A percentile compares a stretch with the other conserved stretches of the same genome.
These are phyloP conservation scores for Poecilobothrus nobilitatus DNA, from an alignment of 2,888 invertebrate species.

Conservation along the genomic window DNA sequence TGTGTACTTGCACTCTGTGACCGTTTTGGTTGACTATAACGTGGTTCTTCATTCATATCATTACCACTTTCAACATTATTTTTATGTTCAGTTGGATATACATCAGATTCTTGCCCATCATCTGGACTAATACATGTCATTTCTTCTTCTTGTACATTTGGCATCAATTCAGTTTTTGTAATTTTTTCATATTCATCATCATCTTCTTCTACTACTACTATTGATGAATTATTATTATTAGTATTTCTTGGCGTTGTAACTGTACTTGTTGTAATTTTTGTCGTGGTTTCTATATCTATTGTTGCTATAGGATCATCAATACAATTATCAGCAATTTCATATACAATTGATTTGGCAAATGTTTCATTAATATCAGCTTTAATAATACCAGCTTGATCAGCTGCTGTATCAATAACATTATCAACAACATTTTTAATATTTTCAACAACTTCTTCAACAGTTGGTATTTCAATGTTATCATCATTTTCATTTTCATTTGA, in stretches of 20 bases:
- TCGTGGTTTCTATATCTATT: constrained; percentile 22
- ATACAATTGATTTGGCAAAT: constrained; percentile 23
- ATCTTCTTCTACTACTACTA: neutral
- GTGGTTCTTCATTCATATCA: constrained; percentile 20
- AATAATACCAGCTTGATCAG: constrained; percentile 34
- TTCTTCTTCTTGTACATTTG: constrained; percentile 17
- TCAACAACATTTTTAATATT: constrained; percentile 17
- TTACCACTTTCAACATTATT: constrained; percentile 13
- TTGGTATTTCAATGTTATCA: neutral
- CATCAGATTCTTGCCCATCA: neutral
- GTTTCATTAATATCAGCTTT: constrained; percentile 45
- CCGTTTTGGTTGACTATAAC: constrained; percentile 47
- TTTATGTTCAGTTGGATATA: constrained; percentile 23
- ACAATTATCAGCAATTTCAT: constrained; percentile 25
- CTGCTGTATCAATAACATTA: constrained; percentile 22
- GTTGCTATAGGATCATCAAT: constrained; percentile 15
- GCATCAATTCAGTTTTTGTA: constrained; percentile 17
- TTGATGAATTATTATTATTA: neutral
- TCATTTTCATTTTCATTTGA: constrained; percentile 10
- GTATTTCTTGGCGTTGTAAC: neutral
- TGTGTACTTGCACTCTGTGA: constrained; percentile 74
- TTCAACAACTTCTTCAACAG: constrained; percentile 1
- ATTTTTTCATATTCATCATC: constrained; percentile 16
- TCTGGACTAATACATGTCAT: neutral
- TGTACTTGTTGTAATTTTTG: no score